Percentiles rank a stretch among this genome's conserved stretches.
Conservation (phyloP, 2,888 invertebrate genomes). For the Atethmia centrago region DNA sequence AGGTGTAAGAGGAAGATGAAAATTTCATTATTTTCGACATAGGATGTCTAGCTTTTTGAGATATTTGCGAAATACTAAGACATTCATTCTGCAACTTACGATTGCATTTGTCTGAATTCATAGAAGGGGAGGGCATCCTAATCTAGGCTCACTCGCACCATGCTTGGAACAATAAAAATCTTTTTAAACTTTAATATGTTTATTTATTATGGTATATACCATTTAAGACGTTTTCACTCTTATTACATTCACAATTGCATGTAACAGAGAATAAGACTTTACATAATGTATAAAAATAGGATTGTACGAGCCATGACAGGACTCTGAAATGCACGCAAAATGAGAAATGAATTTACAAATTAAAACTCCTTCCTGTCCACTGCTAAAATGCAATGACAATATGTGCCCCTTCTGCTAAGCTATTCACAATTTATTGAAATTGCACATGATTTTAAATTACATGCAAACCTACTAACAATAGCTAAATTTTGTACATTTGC, state of each 20-base stretch:
- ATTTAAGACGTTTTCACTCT: slow-evolving; percentile 85
- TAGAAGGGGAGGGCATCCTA: not conserved
- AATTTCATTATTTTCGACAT: too few relatives aligned
- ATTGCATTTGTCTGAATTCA: too few relatives aligned
- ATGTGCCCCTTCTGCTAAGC: slow-evolving; percentile 81
- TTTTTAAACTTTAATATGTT: slow-evolving; percentile 86
- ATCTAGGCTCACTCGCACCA: not conserved
- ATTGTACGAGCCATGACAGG: slow-evolving; percentile 86
- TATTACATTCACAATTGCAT: slow-evolving; percentile 85
- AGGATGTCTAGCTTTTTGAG: too few relatives aligned
- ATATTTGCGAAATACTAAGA: too few relatives aligned
- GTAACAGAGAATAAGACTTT: slow-evolving; percentile 89
- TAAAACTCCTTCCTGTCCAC: slow-evolving; percentile 81
- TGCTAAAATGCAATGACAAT: slow-evolving; percentile 89
- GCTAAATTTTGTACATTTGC: slow-evolving; percentile 88
- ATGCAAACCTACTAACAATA: slow-evolving; percentile 86
- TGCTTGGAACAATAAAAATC: slow-evolving; percentile 34
- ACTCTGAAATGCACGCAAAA: slow-evolving; percentile 88
- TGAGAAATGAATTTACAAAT: slow-evolving; percentile 88
- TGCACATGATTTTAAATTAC: slow-evolving; percentile 88
- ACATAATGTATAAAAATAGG: slow-evolving; percentile 91
- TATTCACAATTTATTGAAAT: slow-evolving; percentile 83
- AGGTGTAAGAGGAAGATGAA: too few relatives aligned
- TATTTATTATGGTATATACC: slow-evolving; percentile 87
- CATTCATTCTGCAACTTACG: too few relatives aligned